These are phyloP conservation scores for Eucera pruinosa DNA, from an alignment of 2,888 invertebrate species.

Conservation along the genomic window DNA sequence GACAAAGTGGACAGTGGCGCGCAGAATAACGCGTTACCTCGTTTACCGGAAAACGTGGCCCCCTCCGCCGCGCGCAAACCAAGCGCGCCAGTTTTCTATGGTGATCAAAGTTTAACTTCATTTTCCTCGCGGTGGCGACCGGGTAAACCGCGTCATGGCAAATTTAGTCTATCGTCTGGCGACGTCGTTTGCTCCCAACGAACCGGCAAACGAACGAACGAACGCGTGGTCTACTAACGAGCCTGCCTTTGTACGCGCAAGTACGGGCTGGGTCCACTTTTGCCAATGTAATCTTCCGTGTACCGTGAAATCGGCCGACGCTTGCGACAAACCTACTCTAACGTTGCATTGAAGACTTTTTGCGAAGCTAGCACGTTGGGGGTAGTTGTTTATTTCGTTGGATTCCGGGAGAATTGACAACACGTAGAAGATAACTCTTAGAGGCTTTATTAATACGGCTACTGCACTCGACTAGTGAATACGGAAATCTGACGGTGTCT, in stretches of 20 bases:
- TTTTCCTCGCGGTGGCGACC: slow-evolving; percentile 51
- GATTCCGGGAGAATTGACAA: too few species aligned
- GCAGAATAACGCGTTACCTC: slow-evolving; percentile 61
- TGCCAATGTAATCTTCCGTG: slow-evolving; percentile 15
- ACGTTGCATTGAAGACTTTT: not conserved
- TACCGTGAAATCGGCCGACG: slow-evolving; percentile 2
- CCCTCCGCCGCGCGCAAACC: slow-evolving; percentile 40
- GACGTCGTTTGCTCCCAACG: slow-evolving; percentile 48
- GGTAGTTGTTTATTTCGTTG: too few species aligned
- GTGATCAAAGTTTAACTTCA: slow-evolving; percentile 65
- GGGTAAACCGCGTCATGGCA: slow-evolving; percentile 56
- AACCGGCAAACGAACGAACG: slow-evolving; percentile 37
- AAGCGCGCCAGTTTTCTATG: slow-evolving; percentile 64
- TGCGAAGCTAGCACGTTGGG: not conserved
- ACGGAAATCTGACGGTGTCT: too few species aligned
- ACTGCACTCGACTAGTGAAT: too few species aligned
- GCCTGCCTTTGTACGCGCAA: not conserved
- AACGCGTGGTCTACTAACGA: slow-evolving; percentile 25
- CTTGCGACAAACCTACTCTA: not conserved
- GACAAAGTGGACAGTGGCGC: slow-evolving; percentile 57
- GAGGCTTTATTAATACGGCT: too few species aligned
- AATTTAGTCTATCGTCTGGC: slow-evolving; percentile 50
- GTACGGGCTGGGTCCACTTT: too few species aligned
- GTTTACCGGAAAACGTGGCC: slow-evolving; percentile 63
- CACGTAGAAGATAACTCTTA: too few species aligned